Conservation (phyloP, 1,140 invertebrate species). For the Telenomus remus region DNA sequence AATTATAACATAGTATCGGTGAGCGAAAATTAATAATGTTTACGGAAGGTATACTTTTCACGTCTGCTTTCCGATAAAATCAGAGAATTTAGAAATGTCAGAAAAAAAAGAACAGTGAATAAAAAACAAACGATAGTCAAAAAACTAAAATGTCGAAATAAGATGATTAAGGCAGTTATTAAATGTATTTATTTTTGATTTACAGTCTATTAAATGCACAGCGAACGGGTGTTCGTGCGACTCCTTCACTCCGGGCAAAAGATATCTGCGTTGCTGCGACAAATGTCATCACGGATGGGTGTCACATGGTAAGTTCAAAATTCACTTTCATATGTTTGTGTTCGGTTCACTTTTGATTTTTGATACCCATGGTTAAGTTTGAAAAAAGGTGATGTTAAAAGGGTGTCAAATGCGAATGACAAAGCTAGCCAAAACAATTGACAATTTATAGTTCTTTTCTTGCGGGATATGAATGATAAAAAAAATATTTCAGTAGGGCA, state of each 20-base stretch:
- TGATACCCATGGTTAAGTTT: conserved; percentile 11
- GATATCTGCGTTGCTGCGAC: conserved; percentile 82
- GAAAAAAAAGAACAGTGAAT: too few species aligned
- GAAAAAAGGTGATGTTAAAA: background rate
- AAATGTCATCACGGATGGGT: conserved; percentile 87
- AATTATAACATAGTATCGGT: background rate
- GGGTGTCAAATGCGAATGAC: too few species aligned
- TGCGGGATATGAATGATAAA: conserved; percentile 20
- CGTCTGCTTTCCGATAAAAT: too few species aligned
- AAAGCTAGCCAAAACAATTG: too few species aligned
- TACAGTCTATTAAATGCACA: conserved; percentile 84
- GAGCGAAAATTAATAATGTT: too few species aligned
- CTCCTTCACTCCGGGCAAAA: conserved; percentile 84
- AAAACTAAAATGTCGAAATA: conserved; percentile 7
- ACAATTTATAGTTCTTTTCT: too few species aligned
- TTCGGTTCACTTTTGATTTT: conserved; percentile 14
- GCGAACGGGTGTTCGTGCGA: conserved; percentile 83
- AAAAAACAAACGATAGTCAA: background rate
- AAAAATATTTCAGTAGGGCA: conserved; percentile 15
- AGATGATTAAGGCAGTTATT: background rate
- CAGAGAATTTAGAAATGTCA: background rate
- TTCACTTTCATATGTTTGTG: conserved; percentile 21
- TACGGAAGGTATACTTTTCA: too few species aligned
- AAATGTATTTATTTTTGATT: conserved; percentile 29
- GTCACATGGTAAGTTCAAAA: conserved; percentile 81